Base-by-base conservation (phyloP, 2,888 invertebrate species). In the Gymnosoma rotundatum region DNA sequence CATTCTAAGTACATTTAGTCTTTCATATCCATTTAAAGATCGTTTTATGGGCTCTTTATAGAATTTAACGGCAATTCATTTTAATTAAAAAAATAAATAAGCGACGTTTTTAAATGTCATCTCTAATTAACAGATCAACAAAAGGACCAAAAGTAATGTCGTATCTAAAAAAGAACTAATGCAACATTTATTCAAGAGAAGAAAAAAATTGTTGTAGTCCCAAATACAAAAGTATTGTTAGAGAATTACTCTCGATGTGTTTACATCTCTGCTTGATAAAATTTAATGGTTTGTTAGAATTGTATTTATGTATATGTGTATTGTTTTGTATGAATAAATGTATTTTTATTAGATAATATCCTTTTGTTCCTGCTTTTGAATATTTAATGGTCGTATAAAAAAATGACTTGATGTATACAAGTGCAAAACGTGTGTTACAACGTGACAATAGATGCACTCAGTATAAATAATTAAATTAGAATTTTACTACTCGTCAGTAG, bases 401-500 rank as follows among this genome's bases (percentile, higher is more conserved):
- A 32, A 32, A 36, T 38, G 45, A 16, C 36, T 54, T 9, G 56
- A 36, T 66, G 60, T 52, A 18, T 14, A 66, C 20, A 54, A 76
- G 36, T 64, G 54, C 70, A 70, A 72, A 78, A 74, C 67, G 66
- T 72, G 79, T 74, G 66, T 64, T 85, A 83, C 81, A 85, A 83
- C 84, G 83, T 86, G 88, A 91, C 90, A 90, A 89, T 89, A 88
- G 87, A 88, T 88, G 90, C 90, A 91, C 88, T 87, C 88, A 89
- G 91, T 90, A 90, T 91, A 91, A 91, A 90, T 91, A 91, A 91
- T 91, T 91, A 91, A 91, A 91, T 91, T 91, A 91, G 90, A 89
- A 89, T 88, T 88, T 89, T 87, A 86, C 88, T 78, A 87, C 76
- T 81, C 67, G n/a, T 52, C 88, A 88, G 87, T 86, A 84, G 66